phyloP scores from a whole-genome alignment of 1,140 invertebrate genomes.

The Drosophila tani region DNA sequence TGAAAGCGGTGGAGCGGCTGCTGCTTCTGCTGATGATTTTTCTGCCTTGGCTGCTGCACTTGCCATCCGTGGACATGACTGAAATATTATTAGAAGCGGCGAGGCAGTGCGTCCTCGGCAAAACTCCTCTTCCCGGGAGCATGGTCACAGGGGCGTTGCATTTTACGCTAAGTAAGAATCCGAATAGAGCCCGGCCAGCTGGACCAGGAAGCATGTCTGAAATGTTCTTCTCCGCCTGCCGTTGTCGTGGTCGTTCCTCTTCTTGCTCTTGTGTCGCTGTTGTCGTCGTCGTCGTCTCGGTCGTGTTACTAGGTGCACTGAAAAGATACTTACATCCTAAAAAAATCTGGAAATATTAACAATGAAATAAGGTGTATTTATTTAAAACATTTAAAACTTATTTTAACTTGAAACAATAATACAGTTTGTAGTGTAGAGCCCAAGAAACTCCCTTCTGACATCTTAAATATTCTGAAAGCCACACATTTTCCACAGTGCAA shows the following conservation, averaged over 20 bases:
- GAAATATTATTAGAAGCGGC: constrained; percentile 78
- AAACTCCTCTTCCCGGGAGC: constrained; percentile 20
- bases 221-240: constrained; percentile 49
- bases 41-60: constrained; percentile 45
- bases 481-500: neutral
- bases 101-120: constrained; percentile 65
- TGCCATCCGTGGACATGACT: constrained; percentile 66
- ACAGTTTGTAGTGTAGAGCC: neutral
- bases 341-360: too few species aligned
- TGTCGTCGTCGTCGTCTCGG: constrained; percentile 58
- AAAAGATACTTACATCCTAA: neutral
- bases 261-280: constrained; percentile 48
- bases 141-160: constrained; percentile 69
- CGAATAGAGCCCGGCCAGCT: constrained; percentile 65
- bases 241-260: constrained; percentile 52
- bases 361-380: too few species aligned
- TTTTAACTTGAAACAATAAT: too few species aligned
- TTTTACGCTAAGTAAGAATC: constrained; percentile 74
- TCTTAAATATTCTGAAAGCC: neutral
- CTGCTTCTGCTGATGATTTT: constrained; percentile 17
- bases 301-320: constrained; percentile 35
- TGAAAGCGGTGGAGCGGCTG: constrained; percentile 53
- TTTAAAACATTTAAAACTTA: too few species aligned
- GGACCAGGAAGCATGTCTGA: constrained; percentile 78
- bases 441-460: neutral